Base-by-base conservation (phyloP, 2,888 invertebrate genomes). In the Xiphydria camelus region DNA sequence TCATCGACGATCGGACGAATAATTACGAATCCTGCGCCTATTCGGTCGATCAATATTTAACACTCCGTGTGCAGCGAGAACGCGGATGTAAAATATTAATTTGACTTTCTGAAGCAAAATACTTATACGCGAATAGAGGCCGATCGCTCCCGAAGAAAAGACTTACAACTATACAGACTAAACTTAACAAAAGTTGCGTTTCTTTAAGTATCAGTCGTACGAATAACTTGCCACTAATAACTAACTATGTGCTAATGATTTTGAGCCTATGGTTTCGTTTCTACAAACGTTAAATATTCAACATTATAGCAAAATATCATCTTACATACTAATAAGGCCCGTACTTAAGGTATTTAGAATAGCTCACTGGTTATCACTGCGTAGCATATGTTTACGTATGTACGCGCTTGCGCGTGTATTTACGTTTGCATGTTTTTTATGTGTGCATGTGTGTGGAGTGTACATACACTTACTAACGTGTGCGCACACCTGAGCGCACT, bases 241-340 rank as follows among this genome's bases (percentile, higher is more conserved):
- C 19, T 12, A 4, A 15, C 19, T 19, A 35, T 18, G 18, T 9
- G 10, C 22, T 33, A 19, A 34, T 41, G n/a, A 7, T 29, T 29
- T 29, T 29, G 29, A 29, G 29, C 29, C 29, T 29, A 29, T 5
- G 29, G 12, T 29, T 29, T 29, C 9, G 15, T 29, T 12, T 12
- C 26, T 10, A 14, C 26, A 7, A 18, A 41, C 10, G 33, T 41
- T 22, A 22, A 41, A 41, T 33, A 39, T 31, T 34, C 5, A 22
- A 22, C 22, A 7, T 41, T 35, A 18, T 29, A 43, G 14, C 42
- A 55, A 57, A 59, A 50, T 62, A 53, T 51, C 38, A 40, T 53
- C 61, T 64, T 66, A 70, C 41, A 44, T 45, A 50, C 67, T 72
- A 71, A 54, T 72, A 70, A 72, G 71, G 73, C 68, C 64, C 61